Percentiles rank a stretch among this genome's conserved stretches.
Conservation (phyloP, 2,888 invertebrate genomes). For the Digitonthophagus gazella region DNA sequence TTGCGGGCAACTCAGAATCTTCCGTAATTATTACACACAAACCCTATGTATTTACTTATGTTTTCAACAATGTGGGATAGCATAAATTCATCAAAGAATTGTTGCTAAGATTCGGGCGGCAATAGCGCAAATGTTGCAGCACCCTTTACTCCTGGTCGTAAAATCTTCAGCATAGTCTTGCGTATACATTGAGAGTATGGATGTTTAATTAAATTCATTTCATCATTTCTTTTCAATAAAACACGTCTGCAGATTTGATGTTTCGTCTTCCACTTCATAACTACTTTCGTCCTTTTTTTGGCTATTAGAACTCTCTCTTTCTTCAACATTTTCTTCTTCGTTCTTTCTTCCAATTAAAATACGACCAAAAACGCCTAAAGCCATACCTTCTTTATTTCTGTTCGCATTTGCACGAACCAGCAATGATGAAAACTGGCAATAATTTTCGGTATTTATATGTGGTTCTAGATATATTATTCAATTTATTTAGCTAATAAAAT, state of each 20-base stretch:
- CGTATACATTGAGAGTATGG: background rate
- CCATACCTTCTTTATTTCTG: too few species aligned
- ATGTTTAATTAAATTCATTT: background rate
- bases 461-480: too few species aligned
- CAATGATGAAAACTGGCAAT: too few species aligned
- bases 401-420: too few species aligned
- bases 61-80: conserved; percentile 18
- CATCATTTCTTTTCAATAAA: conserved; percentile 13
- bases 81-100: too few species aligned
- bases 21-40: background rate
- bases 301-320: conserved; percentile 1
- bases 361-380: conserved; percentile 5
- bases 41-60: conserved; percentile 5
- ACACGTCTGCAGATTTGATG: background rate
- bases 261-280: conserved; percentile 1
- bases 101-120: background rate
- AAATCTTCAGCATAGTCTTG: background rate
- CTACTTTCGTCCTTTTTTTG: conserved; percentile 9
- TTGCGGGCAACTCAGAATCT: background rate
- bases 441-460: too few species aligned
- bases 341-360: conserved; percentile 4
- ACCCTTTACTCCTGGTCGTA: conserved; percentile 8
- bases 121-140: conserved; percentile 2
- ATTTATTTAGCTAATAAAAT: too few species aligned
- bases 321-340: conserved; percentile 1